phyloP scores from a whole-genome alignment of 2,113 vertebrate species.

The Labeo rohita region DNA sequence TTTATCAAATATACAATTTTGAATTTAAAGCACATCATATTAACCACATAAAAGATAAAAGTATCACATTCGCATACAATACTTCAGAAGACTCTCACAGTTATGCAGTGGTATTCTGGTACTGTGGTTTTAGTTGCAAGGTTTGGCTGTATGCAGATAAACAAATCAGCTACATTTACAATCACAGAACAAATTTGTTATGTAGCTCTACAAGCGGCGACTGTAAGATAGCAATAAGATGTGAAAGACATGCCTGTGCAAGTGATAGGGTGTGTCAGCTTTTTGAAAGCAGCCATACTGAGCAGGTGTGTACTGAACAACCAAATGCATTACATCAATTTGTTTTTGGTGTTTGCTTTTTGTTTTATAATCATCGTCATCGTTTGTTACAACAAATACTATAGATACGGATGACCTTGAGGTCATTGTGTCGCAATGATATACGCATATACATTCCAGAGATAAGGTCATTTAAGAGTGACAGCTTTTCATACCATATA shows the following conservation, averaged over 20 bases:
- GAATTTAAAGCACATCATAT: background rate
- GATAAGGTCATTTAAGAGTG: background rate
- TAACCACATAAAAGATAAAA: background rate
- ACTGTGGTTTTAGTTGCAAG: background rate
- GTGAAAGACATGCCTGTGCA: background rate
- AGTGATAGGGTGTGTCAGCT: background rate
- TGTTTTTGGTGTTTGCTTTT: background rate
- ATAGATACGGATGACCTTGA: background rate
- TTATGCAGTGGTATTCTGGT: background rate
- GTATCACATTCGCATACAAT: background rate
- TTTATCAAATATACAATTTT: background rate
- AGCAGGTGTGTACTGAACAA: background rate
- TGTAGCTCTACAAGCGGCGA: background rate
- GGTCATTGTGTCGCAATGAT: background rate
- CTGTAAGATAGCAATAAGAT: background rate
- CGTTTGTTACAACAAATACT: background rate
- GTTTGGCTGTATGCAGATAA: background rate
- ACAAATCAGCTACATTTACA: background rate
- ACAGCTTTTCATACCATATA: background rate
- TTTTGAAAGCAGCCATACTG: background rate
- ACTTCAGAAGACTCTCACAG: background rate
- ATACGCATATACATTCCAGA: background rate
- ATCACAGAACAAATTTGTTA: background rate
- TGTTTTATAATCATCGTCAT: background rate
- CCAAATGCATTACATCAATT: background rate